Percentiles rank a stretch among this genome's conserved stretches.
Evolutionary conservation across 2,113 vertebrate species (phyloP).

Genomic region (Callipepla californica): DNA sequence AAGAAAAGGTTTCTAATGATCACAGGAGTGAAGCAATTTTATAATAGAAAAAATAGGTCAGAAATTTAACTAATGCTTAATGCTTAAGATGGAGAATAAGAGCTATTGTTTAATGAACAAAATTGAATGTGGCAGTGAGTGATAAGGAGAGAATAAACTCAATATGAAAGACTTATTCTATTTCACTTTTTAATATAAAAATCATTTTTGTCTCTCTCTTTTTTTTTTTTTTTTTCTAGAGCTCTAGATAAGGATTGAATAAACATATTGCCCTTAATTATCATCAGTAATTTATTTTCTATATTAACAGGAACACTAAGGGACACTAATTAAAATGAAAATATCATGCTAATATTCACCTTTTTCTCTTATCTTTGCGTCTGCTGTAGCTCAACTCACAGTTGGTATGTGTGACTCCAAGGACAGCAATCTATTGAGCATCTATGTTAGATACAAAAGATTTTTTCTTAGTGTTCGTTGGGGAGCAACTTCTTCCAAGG

Average conservation of each 20-base stretch:
- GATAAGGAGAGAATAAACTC: neutral
- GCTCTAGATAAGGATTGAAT: neutral
- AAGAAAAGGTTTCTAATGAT: constrained; percentile 1
- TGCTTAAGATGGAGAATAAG: neutral
- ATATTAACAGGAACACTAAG: neutral
- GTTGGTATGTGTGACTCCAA: neutral
- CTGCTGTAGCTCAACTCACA: neutral
- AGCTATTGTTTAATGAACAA: constrained; percentile 16
- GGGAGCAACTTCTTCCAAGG: neutral
- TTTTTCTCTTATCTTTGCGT: neutral
- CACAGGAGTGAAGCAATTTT: neutral
- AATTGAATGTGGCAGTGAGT: neutral
- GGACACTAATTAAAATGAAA: constrained; percentile 34
- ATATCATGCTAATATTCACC: neutral
- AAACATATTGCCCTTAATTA: constrained; percentile 27
- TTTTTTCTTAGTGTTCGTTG: neutral
- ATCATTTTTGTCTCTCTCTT: neutral
- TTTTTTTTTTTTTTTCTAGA: neutral
- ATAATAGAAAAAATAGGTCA: neutral
- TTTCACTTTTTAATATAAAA: neutral
- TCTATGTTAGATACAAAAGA: neutral
- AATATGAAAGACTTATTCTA: neutral
- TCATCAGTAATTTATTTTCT: constrained; percentile 18
- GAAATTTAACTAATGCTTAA: constrained; percentile 5
- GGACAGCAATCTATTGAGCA: neutral